Evolutionary conservation across 2,113 vertebrate genomes (phyloP), one percentile per base, ranked within the genome.

Genomic region (Electrona antarctica): DNA sequence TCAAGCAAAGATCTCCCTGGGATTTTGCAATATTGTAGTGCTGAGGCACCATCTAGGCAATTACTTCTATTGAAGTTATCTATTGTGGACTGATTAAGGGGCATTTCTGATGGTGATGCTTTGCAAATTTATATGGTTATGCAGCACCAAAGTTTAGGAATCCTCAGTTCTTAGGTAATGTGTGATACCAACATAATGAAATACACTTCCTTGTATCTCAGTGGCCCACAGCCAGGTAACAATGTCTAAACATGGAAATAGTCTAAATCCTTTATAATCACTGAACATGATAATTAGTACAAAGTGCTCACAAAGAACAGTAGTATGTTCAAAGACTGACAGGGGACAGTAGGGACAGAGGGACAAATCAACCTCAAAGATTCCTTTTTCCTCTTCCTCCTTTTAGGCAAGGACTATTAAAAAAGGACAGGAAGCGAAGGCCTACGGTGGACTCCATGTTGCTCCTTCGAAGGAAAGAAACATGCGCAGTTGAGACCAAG

Each of bases 231-330:
- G 2, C 65, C 4, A 76, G 67, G 65, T 68, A 28, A 54, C 1
- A 59, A 56, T 73, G 73, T 60, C 60, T 8, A 72, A 58, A 76
- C n/a, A 70, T 11, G 33, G 28, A 52, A 54, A 55, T 72, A 60
- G 66, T 8, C 61, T n/a, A 10, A 59, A 57, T 55, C 76, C 0
- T 50, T 64, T 78, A 60, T 69, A 8, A 48, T 12, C 0, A 64
- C 49, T 76, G 46, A 80, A 7, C 48, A 73, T 55, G 47, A 52
- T 63, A 71, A 70, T 69, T 3, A 62, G 45, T 72, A 64, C 3
- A 85, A 88, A 87, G 89, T 91, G 89, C 88, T 83, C 76, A 73
- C 71, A 12, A 78, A 88, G 84, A 77, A 90, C 76, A 79, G 85
- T 81, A 85, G 70, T 76, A 83, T 6, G 77, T 33, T 8, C 64